These are phyloP conservation scores for Tetragonula carbonaria DNA, from an alignment of 2,888 invertebrate species.

Conservation along the genomic window DNA sequence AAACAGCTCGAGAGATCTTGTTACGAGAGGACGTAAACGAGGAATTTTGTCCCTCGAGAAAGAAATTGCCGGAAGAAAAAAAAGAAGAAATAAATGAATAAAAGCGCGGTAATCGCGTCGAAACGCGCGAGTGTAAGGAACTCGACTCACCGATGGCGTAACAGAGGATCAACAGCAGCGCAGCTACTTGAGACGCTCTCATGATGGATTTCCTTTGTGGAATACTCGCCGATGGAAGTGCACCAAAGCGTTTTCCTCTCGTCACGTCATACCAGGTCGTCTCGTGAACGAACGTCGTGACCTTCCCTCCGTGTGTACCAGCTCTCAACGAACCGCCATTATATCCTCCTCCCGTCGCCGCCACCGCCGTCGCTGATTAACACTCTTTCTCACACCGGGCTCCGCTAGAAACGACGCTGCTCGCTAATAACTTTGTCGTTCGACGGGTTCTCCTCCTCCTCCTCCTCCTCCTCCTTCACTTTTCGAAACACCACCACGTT, in stretches of 20 bases:
- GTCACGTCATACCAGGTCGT: slow-evolving; percentile 70
- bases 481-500: background rate
- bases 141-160: slow-evolving; percentile 80
- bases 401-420: slow-evolving; percentile 43
- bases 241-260: slow-evolving; percentile 55
- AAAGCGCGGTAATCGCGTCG: slow-evolving; percentile 8
- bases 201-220: slow-evolving; percentile 69
- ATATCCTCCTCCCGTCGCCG: slow-evolving; percentile 56
- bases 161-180: slow-evolving; percentile 75
- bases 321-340: slow-evolving; percentile 76
- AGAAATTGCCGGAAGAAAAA: background rate
- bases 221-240: slow-evolving; percentile 61
- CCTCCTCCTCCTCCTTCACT: background rate
- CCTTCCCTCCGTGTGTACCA: slow-evolving; percentile 28
- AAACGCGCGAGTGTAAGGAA: slow-evolving; percentile 50
- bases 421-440: slow-evolving; percentile 64
- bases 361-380: slow-evolving; percentile 71
- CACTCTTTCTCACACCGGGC: slow-evolving; percentile 61
- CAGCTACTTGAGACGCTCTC: slow-evolving; percentile 69
- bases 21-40: background rate
- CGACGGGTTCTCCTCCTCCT: slow-evolving; percentile 40
- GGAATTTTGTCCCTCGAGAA: background rate
- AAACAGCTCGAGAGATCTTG: background rate
- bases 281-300: slow-evolving; percentile 34
- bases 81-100: no score